Evolutionary conservation across 2,113 vertebrate species (phyloP).

Genomic region (Charina bottae): DNA sequence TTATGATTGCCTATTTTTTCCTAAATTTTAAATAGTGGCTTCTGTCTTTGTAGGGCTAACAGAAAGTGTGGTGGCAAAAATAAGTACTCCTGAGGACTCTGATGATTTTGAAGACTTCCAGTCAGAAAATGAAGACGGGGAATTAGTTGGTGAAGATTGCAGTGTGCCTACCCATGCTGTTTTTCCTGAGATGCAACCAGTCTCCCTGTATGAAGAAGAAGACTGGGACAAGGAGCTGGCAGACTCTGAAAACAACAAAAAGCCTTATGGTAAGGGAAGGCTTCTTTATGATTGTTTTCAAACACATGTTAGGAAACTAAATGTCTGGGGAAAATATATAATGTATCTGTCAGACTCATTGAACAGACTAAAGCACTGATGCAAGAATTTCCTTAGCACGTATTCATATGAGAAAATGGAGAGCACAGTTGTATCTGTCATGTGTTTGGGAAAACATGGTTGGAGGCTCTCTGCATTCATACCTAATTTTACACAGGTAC

Average conservation of each 20-base stretch:
- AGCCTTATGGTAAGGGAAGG: slow-evolving; percentile 72
- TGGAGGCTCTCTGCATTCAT: neutral
- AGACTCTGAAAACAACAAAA: slow-evolving; percentile 40
- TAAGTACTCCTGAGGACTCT: neutral
- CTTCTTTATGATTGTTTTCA: slow-evolving; percentile 1
- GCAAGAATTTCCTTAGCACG: neutral
- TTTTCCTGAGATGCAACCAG: slow-evolving; percentile 33
- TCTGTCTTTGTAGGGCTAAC: neutral
- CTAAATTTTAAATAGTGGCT: neutral
- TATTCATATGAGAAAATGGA: neutral
- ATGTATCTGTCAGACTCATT: neutral
- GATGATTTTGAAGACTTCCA: slow-evolving; percentile 25
- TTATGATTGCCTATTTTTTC: neutral
- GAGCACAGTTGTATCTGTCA: neutral
- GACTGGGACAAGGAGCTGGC: slow-evolving; percentile 79
- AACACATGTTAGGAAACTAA: neutral
- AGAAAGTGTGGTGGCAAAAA: neutral
- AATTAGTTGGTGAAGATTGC: neutral
- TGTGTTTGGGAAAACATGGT: neutral
- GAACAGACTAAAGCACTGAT: neutral
- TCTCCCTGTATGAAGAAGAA: slow-evolving; percentile 50
- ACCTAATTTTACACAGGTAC: neutral
- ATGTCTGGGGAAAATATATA: neutral
- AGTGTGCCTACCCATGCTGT: neutral
- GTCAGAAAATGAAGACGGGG: slow-evolving; percentile 43